These are phyloP conservation scores for Salarias fasciatus DNA, from an alignment of 2,797 vertebrate species.

Conservation along the genomic window DNA sequence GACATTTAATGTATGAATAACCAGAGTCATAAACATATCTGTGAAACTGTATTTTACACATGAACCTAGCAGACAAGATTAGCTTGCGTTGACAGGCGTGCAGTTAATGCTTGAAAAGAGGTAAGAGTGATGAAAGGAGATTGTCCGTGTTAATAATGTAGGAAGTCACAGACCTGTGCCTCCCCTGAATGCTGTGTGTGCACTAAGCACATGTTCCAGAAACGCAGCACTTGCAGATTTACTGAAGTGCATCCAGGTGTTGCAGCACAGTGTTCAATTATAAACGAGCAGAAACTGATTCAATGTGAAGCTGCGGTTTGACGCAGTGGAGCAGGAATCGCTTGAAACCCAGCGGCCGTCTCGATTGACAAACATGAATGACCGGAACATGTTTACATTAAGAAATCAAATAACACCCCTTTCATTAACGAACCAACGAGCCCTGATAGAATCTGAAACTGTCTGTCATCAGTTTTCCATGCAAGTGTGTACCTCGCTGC, in stretches of 20 bases:
- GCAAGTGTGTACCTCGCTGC: too few relatives aligned
- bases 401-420: too few relatives aligned
- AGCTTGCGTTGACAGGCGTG: too few relatives aligned
- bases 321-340: neutral
- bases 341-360: too few relatives aligned
- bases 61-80: too few relatives aligned
- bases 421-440: too few relatives aligned
- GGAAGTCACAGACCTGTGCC: conserved; percentile 1
- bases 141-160: conserved; percentile 19
- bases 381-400: too few relatives aligned
- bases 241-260: conserved; percentile 23
- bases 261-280: conserved; percentile 42
- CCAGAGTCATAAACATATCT: neutral
- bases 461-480: too few relatives aligned
- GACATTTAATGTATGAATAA: neutral
- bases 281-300: conserved; percentile 29
- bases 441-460: too few relatives aligned
- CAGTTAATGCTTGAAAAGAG: too few relatives aligned
- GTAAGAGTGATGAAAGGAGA: neutral
- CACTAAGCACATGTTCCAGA: conserved; percentile 7
- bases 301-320: conserved; percentile 24
- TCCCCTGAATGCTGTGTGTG: conserved; percentile 27
- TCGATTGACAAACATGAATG: too few relatives aligned
- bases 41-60: too few relatives aligned
- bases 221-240: conserved; percentile 28